Conservation (phyloP, 2,113 vertebrate species). For the Crotalus helleri region DNA sequence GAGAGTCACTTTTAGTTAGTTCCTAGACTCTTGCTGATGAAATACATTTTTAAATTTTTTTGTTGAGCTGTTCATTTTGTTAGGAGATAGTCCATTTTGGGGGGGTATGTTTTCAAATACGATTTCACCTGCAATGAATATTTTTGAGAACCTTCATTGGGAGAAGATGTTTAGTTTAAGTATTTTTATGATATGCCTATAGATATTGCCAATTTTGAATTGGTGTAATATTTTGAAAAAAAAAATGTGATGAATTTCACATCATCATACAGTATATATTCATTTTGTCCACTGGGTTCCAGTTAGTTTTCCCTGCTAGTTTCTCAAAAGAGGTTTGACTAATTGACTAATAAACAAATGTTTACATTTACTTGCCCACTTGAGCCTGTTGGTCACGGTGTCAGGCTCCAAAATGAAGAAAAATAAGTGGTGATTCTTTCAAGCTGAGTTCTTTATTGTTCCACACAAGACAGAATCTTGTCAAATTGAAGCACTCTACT, state of each 20-base stretch:
- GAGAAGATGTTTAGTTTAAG: background rate
- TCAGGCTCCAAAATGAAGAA: background rate
- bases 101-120: background rate
- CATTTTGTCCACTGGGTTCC: background rate
- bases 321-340: background rate
- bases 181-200: background rate
- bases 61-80: background rate
- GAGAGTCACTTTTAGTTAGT: background rate
- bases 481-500: background rate
- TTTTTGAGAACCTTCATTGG: background rate
- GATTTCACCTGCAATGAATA: background rate
- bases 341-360: background rate
- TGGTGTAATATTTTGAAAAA: background rate
- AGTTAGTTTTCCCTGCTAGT: background rate
- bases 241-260: background rate
- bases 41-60: background rate
- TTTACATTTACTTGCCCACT: background rate
- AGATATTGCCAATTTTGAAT: background rate
- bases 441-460: background rate
- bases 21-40: background rate
- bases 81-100: background rate
- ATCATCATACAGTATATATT: background rate
- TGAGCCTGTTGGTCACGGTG: background rate
- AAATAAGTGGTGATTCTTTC: background rate
- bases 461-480: background rate